Evolutionary conservation across 2,113 vertebrate genomes (phyloP), one percentile per base, ranked within the genome.

Genomic region (Cyprinodon brontotheroides): DNA sequence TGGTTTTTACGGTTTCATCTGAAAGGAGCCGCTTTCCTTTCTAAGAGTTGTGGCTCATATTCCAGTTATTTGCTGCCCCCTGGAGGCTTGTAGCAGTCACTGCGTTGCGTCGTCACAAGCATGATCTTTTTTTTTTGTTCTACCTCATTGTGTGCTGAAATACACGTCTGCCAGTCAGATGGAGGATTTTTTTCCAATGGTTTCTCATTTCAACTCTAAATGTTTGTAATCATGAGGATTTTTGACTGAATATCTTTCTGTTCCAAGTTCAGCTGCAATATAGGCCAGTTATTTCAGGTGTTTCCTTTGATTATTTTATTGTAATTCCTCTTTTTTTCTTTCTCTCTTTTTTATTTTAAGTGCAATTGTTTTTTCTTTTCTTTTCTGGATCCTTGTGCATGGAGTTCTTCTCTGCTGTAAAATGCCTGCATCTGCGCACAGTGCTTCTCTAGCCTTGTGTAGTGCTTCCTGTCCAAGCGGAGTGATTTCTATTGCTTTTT

Each of bases 81-180:
- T 80, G 75, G 88, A 68, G 88, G 83, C 65, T 22, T 1, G 29
- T 37, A 43, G 1, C 14, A 8, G 82, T 84, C 81, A 71, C 75
- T 78, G 84, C 77, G 13, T 61, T 5, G 22, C 75, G 37, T 22
- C 74, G 38, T 75, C 13, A 12, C 36, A 60, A 60, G 2, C 15
- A 22, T 68, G 8, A 39, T 70, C 20, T 73, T 11, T 11, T 60
- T 60, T 29, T 91, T 90, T 80, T 83, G 86, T 89, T 91, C 89
- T 88, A 93, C 90, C 89, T 92, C 92, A 90, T 90, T 78, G 75
- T 90, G 84, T 91, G 75, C 85, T 87, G 50, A 57, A 57, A 57
- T 57, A 40, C 62, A 40, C 79, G 69, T 73, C 87, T 89, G 72
- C 81, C 78, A 84, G 78, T 86, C 80, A 70, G 78, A 83, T 68